Evolutionary conservation across 2,113 vertebrate species (phyloP).

Genomic region (Gymnogyps californianus): DNA sequence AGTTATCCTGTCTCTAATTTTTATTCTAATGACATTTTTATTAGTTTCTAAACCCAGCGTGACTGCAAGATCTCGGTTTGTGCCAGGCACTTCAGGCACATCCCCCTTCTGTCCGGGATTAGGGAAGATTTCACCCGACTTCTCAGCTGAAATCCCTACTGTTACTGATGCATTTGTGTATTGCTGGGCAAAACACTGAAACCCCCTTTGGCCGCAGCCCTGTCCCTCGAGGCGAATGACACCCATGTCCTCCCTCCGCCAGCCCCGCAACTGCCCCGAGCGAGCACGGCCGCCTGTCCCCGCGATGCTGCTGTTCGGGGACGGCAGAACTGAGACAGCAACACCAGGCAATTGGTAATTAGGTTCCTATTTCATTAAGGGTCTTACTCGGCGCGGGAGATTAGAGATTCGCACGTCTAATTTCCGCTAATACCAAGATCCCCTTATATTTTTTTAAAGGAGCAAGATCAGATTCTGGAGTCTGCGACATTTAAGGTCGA

Average conservation of each 20-base stretch:
- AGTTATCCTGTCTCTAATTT: neutral
- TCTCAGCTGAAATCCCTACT: neutral
- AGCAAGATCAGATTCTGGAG: neutral
- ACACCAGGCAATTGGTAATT: accelerated
- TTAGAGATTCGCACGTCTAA: neutral
- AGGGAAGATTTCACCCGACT: neutral
- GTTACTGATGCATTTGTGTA: accelerated
- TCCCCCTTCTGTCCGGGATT: accelerated
- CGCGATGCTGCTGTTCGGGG: accelerated
- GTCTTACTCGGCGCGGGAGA: neutral
- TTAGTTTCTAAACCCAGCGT: neutral
- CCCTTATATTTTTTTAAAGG: slow-evolving; percentile 3
- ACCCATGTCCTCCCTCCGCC: accelerated
- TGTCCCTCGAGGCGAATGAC: accelerated
- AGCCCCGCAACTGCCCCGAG: accelerated
- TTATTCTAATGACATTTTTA: too few species aligned
- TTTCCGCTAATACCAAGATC: slow-evolving; percentile 28
- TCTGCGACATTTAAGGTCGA: neutral
- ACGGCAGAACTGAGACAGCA: accelerated
- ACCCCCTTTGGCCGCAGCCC: neutral
- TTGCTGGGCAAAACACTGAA: neutral
- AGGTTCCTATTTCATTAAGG: neutral
- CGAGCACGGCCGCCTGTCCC: accelerated
- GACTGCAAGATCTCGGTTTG: neutral
- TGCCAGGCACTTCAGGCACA: neutral